These are phyloP conservation scores for Glossophaga mutica DNA, from an alignment of 2,797 vertebrate genomes.

Conservation along the genomic window DNA sequence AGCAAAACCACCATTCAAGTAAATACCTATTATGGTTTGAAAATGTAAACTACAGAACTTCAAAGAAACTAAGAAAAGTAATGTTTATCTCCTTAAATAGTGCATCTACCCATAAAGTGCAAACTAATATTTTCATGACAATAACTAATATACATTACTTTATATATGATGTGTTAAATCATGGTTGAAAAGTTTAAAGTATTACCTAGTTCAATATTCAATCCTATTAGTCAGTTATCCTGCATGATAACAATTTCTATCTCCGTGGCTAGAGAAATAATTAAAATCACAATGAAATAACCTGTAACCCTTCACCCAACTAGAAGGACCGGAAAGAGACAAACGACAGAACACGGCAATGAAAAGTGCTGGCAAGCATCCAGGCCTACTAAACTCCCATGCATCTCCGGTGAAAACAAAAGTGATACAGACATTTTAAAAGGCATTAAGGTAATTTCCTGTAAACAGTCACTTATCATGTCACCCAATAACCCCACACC, in stretches of 20 bases:
- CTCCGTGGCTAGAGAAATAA: background rate
- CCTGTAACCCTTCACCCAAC: background rate
- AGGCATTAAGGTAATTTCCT: background rate
- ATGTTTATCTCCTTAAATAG: background rate
- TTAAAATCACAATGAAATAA: background rate
- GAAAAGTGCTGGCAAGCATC: background rate
- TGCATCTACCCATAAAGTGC: background rate
- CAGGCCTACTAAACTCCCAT: background rate
- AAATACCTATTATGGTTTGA: background rate
- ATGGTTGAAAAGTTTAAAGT: background rate
- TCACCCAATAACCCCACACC: background rate
- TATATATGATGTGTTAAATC: background rate
- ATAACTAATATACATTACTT: background rate
- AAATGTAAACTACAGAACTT: slow-evolving; percentile 25
- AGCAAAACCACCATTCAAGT: background rate
- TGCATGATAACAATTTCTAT: background rate
- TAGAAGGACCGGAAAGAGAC: background rate
- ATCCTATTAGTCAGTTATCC: background rate
- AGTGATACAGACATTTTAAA: background rate
- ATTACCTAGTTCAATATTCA: background rate
- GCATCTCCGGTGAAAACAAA: background rate
- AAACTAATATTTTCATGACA: background rate
- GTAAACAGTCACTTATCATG: background rate
- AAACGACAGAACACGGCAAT: background rate
- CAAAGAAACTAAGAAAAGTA: slow-evolving; percentile 25